Base-by-base conservation (phyloP, 64 coral and sea anemone species). In the Montipora cactus region DNA sequence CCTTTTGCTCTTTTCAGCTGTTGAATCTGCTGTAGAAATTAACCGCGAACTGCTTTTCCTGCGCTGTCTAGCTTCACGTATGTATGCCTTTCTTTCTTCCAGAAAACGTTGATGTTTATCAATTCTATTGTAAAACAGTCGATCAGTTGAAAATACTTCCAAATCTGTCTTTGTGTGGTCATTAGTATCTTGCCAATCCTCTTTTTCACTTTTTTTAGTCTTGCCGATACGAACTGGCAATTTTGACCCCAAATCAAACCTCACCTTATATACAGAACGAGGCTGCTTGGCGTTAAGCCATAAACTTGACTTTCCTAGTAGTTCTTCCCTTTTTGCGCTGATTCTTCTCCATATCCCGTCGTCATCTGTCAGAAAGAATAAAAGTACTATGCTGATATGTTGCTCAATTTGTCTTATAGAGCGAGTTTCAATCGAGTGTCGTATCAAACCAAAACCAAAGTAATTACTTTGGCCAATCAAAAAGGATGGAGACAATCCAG, bases 331-430 rank as follows among this genome's bases (percentile, higher is more conserved):
- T 50, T 71, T 70, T 70, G 44, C 44, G 19, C 82, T 86, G 8
- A 86, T 50, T 86, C 82, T 86, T 62, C 82, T 86, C 82, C 82
- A 86, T 49, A 86, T 70, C 9, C 50, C 66, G 14, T 86, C 82
- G 10, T 86, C 82, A 86, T 86, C 82, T 86, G 18, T 6, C 4
- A 7, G 47, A 19, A 49, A 49, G 46, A 78, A 48, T 3, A 5
- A 19, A n/a, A 3, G 21, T 7, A 21, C 18, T 21, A 20, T 7
- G 20, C 5, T 23, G 14, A 5, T 21, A 14, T 64, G 52, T 10
- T 55, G 52, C 6, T 55, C 52, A 55, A 55, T 10, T 55, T 55
- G 52, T 10, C 52, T 55, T 10, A 10, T 55, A 55, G 52, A 37
- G 37, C 37, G 37, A 37, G 37, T 37, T 37, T 37, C 37, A 37